Evolutionary conservation across 2,113 vertebrate genomes (phyloP), one percentile per base, ranked within the genome.

Genomic region (Daphoenositta chrysoptera): DNA sequence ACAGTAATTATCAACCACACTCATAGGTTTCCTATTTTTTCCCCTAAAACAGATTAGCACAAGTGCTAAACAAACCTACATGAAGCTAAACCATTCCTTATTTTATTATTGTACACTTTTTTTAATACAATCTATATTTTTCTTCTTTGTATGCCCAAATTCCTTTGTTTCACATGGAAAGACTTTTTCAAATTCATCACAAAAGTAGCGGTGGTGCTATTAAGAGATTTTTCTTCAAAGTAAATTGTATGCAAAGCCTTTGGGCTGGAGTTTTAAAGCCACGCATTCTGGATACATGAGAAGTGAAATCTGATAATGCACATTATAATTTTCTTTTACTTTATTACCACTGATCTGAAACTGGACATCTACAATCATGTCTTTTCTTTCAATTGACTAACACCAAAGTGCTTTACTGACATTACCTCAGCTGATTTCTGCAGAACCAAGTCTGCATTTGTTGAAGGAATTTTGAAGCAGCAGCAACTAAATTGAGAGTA

Each of bases 231-330:
- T 92, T 90, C 68, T 88, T 92, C 91, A 92, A 92, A 95, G 86
- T 53, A 81, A 84, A 92, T 90, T 0, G 0, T 40, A 94, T 53
- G 79, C 50, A 91, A 71, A 90, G 86, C 68, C 80, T 84, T 84
- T 93, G 77, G 76, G 88, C 81, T 83, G n/a, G 47, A 56, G 63
- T 92, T 96, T 95, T 83, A 91, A 87, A 96, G 78, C 57, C 57
- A 88, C 94, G 68, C 40, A 83, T 66, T 89, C 13, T 90, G 75
- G 37, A 87, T 85, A 91, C 60, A 95, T 21, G 68, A 95, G 83
- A 97, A 95, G 95, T 82, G 11, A 97, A 95, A 97, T 96, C 91
- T 95, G 94, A 87, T 95, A 95, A 93, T 37, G 33, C 15, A 66
- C 64, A 73, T 75, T 80, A 81, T 79, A 87, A 90, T 93, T 95